Base-by-base conservation (phyloP, 2,888 invertebrate genomes). In the Metopia argyrocephala region DNA sequence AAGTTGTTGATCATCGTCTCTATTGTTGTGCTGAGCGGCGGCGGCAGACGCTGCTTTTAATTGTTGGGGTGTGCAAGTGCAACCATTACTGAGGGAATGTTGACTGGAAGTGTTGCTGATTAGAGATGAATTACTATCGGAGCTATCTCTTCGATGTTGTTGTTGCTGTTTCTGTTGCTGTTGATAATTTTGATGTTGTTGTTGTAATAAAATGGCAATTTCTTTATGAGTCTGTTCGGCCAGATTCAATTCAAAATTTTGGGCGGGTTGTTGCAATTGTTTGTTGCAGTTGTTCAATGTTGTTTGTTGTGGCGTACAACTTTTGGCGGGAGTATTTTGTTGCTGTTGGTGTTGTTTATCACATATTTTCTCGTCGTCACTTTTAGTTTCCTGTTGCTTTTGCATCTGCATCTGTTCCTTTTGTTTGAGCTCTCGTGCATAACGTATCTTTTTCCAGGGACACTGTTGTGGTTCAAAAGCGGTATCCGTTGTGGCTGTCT, bases 361-460 rank as follows among this genome's bases (percentile, higher is more conserved):
- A 70, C 70, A 56, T 56, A n/a, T n/a, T n/a, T n/a, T n/a, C n/a
- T n/a, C n/a, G n/a, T n/a, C n/a, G n/a, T 74, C 68, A 1, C 68
- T 69, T 46, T 75, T 56, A 48, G 50, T 66, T 65, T 82, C 78
- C 23, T 85, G 78, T 52, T 85, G 83, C 28, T 85, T 83, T 78
- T 86, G 84, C 27, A 83, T 64, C 62, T 83, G 86, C 54, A 85
- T 85, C 82, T 87, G 85, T 81, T 89, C 89, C 38, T 89, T 88
- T 78, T 89, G 90, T 81, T 90, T 90, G 78, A 89, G 87, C 84
- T 91, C 91, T 25, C 91, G 86, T 31, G 91, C 91, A 83, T 87
- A 90, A 31, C 90, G 87, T 48, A 91, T 90, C 83, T 91, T 91
- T 84, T 91, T 91, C 91, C 91, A 91, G 54, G 90, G 90, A 85